phyloP scores from a whole-genome alignment of 2,113 vertebrate species.

The Arvicanthis niloticus region DNA sequence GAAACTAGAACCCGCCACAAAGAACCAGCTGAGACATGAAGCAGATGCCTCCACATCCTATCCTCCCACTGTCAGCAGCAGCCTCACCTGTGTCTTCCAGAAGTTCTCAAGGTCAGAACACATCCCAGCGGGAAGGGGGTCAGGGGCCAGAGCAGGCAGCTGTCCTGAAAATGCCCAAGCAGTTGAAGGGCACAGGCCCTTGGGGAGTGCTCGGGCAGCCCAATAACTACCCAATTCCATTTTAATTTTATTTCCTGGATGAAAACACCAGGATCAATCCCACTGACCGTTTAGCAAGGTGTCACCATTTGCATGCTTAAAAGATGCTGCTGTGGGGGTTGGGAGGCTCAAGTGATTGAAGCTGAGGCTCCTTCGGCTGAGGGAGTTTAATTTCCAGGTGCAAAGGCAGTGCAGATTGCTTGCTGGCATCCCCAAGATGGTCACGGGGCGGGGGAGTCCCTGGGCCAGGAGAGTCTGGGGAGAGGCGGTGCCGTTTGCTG shows the following conservation, averaged over 20 bases:
- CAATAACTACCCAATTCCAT: not conserved
- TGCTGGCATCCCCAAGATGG: not conserved
- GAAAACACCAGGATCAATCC: conserved; percentile 73
- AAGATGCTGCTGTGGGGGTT: not conserved
- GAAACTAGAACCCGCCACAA: not conserved
- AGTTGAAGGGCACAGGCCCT: not conserved
- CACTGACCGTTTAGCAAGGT: conserved; percentile 47
- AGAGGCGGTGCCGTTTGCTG: not conserved
- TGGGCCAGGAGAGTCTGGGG: not conserved
- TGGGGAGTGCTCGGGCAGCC: not conserved
- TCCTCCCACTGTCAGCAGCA: fast-evolving
- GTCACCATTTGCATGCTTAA: conserved; percentile 76
- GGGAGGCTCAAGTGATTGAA: conserved; percentile 54
- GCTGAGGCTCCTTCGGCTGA: not conserved
- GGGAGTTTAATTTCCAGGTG: conserved; percentile 65
- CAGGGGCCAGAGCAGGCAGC: not conserved
- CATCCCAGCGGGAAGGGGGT: not conserved
- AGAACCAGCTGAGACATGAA: no score
- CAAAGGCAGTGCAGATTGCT: not conserved
- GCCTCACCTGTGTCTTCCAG: fast-evolving
- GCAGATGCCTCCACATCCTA: not conserved
- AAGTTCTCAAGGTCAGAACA: conserved; percentile 63
- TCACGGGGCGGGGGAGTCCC: not conserved
- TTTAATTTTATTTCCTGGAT: conserved; percentile 72
- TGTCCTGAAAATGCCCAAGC: not conserved